Evolutionary conservation across 2,888 invertebrate genomes (phyloP), one percentile per base, ranked within the genome.

Genomic region (Caenorhabditis sp.): DNA sequence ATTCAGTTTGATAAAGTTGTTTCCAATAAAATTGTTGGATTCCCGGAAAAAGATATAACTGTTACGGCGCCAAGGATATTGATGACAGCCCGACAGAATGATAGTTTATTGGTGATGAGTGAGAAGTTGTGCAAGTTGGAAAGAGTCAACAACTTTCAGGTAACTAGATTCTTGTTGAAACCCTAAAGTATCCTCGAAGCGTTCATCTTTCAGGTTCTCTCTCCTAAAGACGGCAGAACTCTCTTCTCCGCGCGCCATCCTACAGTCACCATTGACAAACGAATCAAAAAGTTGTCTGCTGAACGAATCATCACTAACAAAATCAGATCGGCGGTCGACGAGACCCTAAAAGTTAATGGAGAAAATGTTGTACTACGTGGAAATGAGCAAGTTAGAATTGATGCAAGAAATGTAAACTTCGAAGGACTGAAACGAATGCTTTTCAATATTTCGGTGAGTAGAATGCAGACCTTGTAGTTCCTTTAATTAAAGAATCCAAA

Each of bases 201-300:
- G n/a, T n/a, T 41, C 12, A 10, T 16, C 49, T 28, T 49, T 54
- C 85, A 89, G 86, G 82, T 88, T 7, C 64, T 88, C 16, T 85
- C 85, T 3, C 74, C 84, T 0, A 86, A 84, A 41, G 68, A 68
- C n/a, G 89, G 88, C 6, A 84, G 89, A 63, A 88, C 90, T 1
- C 72, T 91, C 16, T 91, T 91, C 81, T 89, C 88, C 38, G 91
- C 91, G 16, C 86, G 87, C n/a, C 89, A 91, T 79, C 91, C 91
- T 6, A 86, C 89, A 35, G 85, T 91, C 22, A 85, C 83, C 19
- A 87, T 91, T 44, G 91, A 92, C 61, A 83, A 86, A 19, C 80
- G 84, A 61, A 91, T 92, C 22, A 90, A 90, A 64, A 85, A 89
- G 58, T 49, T 84, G 26, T 58, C 83, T 22, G 83, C 83, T 3